A percentile compares a stretch with the other conserved stretches of the same genome.
Conservation (phyloP, 1,140 invertebrate species). For the Polypedilum vanderplanki region DNA sequence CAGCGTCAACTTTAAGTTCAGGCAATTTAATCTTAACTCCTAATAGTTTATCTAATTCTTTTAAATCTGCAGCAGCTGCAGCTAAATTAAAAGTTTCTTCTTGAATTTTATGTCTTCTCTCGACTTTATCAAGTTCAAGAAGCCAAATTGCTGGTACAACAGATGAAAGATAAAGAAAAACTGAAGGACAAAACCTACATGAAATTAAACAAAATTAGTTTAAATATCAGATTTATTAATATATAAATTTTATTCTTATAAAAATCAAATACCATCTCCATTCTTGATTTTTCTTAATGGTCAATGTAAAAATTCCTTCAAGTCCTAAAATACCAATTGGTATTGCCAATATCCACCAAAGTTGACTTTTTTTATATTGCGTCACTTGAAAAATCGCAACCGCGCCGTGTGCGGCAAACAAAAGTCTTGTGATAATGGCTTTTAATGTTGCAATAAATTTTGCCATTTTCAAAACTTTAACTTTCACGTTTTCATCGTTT, state of each 20-base stretch:
- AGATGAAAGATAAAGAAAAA: constrained; percentile 72
- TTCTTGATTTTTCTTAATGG: constrained; percentile 77
- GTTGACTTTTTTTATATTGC: constrained; percentile 59
- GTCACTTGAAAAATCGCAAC: too few species aligned
- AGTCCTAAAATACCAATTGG: constrained; percentile 67
- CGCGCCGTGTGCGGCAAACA: too few species aligned
- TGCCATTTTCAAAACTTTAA: constrained; percentile 46
- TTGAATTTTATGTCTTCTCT: constrained; percentile 50
- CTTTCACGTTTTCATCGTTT: constrained; percentile 2
- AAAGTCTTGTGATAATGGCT: constrained; percentile 69
- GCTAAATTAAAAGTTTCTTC: constrained; percentile 35
- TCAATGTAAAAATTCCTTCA: constrained; percentile 75
- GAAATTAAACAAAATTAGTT: not conserved
- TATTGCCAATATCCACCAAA: constrained; percentile 69
- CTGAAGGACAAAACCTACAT: constrained; percentile 76
- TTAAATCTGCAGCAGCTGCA: constrained; percentile 4
- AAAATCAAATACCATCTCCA: constrained; percentile 67
- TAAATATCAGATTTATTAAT: not conserved
- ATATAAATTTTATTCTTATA: not conserved
- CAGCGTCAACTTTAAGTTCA: constrained; percentile 58
- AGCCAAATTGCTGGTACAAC: constrained; percentile 81
- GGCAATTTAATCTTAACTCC: constrained; percentile 52
- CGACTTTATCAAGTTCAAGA: constrained; percentile 74
- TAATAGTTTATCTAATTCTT: constrained; percentile 29
- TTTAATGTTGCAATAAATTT: constrained; percentile 72